Evolutionary conservation across 2,888 invertebrate species (phyloP).

Genomic region (Drosophila monieri): DNA sequence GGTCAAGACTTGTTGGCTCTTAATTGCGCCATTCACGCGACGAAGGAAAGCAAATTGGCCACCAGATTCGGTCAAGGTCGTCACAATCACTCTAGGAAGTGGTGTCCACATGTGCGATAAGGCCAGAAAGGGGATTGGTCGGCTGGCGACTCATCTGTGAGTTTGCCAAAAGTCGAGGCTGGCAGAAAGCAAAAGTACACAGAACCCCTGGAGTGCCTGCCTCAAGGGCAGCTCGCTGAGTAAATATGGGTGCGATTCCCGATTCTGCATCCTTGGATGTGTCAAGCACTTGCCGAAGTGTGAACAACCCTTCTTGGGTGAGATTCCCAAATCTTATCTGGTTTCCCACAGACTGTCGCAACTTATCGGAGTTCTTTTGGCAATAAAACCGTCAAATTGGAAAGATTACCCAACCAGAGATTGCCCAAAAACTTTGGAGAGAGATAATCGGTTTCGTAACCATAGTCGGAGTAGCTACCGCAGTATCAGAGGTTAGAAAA

Average conservation of each 20-base stretch:
- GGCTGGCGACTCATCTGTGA: constrained; percentile 29
- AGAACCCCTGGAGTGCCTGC: constrained; percentile 13
- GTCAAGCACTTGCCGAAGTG: constrained; percentile 8
- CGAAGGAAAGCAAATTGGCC: constrained; percentile 17
- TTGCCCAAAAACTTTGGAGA: background rate
- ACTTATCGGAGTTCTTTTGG: constrained; percentile 12
- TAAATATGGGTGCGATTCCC: constrained; percentile 44
- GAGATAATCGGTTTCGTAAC: constrained; percentile 12
- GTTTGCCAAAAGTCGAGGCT: constrained; percentile 41
- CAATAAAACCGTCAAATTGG: constrained; percentile 26
- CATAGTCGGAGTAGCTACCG: constrained; percentile 5
- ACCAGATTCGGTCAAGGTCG: constrained; percentile 55
- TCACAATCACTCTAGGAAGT: constrained; percentile 15
- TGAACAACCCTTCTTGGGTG: constrained; percentile 25
- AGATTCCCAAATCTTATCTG: constrained; percentile 23
- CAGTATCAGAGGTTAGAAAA: constrained; percentile 7
- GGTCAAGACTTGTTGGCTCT: constrained; percentile 23
- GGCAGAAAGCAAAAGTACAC: constrained; percentile 39
- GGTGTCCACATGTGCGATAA: constrained; percentile 15
- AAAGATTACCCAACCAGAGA: constrained; percentile 13
- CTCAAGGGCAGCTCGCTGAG: constrained; percentile 20
- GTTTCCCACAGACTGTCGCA: constrained; percentile 38
- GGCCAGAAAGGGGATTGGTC: constrained; percentile 33
- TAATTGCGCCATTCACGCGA: constrained; percentile 24
- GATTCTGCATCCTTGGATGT: constrained; percentile 22